Percentiles rank a stretch among this genome's conserved stretches.
Evolutionary conservation across 2,888 invertebrate genomes (phyloP).

Genomic region (Hedya salicella): DNA sequence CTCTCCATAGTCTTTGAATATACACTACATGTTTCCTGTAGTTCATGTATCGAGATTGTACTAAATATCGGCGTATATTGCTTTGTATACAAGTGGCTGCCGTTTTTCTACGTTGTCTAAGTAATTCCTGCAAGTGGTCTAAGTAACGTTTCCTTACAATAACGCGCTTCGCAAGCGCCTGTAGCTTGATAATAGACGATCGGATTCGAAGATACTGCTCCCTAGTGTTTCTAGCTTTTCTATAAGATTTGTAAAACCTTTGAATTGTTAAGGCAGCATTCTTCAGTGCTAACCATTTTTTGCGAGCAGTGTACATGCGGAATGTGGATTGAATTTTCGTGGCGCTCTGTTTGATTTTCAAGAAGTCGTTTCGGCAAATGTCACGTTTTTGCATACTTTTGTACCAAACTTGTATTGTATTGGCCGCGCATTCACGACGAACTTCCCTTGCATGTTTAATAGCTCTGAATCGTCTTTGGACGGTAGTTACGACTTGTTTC

Average conservation of each 20-base stretch:
- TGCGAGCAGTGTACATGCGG: slow-evolving; percentile 64
- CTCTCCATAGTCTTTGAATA: slow-evolving; percentile 75
- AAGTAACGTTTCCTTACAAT: slow-evolving; percentile 63
- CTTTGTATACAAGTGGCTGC: slow-evolving; percentile 71
- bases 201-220: slow-evolving; percentile 50
- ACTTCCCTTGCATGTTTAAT: slow-evolving; percentile 54
- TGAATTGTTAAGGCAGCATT: slow-evolving; percentile 68
- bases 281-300: slow-evolving; percentile 54
- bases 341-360: slow-evolving; percentile 58
- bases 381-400: slow-evolving; percentile 59
- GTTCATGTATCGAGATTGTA: slow-evolving; percentile 59
- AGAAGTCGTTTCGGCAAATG: slow-evolving; percentile 57
- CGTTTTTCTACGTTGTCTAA: slow-evolving; percentile 53
- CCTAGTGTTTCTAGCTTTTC: slow-evolving; percentile 54
- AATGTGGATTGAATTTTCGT: slow-evolving; percentile 68
- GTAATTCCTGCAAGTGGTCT: slow-evolving; percentile 45
- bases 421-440: slow-evolving; percentile 56
- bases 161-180: slow-evolving; percentile 61
- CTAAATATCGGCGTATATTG: slow-evolving; percentile 64
- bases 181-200: slow-evolving; percentile 53
- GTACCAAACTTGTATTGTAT: slow-evolving; percentile 73
- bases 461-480: slow-evolving; percentile 70
- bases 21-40: slow-evolving; percentile 60
- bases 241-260: slow-evolving; percentile 66
- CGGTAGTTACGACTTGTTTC: slow-evolving; percentile 55